Percentiles rank a stretch among this genome's conserved stretches.
Conservation (phyloP, 2,888 invertebrate species). For the Mimumesa dahlbomi region DNA sequence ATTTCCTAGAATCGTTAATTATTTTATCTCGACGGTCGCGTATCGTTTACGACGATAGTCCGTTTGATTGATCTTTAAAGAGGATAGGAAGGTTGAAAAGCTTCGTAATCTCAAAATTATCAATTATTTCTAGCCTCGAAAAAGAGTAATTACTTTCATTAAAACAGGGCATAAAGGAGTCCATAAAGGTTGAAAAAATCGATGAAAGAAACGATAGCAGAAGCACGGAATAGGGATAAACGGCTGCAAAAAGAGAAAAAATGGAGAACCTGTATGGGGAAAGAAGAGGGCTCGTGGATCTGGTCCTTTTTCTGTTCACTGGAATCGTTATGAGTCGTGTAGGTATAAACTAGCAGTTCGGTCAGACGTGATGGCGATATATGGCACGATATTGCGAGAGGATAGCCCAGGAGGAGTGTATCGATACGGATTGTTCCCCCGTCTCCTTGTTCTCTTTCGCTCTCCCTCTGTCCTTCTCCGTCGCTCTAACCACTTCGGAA, state of each 20-base stretch:
- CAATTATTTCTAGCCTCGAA: no score
- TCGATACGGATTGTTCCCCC: slow-evolving; percentile 63
- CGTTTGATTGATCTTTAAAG: no score
- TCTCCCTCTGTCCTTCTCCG: slow-evolving; percentile 8
- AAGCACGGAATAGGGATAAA: neutral
- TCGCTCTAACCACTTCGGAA: slow-evolving; percentile 54
- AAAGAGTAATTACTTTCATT: no score
- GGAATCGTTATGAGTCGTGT: slow-evolving; percentile 64
- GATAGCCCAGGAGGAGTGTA: slow-evolving; percentile 62
- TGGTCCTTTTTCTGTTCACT: slow-evolving; percentile 40
- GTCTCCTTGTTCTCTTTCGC: neutral
- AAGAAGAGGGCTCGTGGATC: neutral
- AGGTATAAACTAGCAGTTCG: slow-evolving; percentile 67
- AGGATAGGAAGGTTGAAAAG: no score
- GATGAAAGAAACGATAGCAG: neutral
- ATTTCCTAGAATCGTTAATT: no score
- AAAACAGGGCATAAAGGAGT: no score
- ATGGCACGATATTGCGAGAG: slow-evolving; percentile 66
- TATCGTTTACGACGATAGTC: no score
- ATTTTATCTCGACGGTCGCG: no score
- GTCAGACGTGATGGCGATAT: slow-evolving; percentile 65
- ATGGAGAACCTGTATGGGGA: neutral
- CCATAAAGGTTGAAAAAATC: no score
- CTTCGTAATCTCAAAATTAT: no score
- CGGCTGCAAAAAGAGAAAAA: neutral